These are phyloP conservation scores for Burhinus oedicnemus DNA, from an alignment of 2,113 vertebrate genomes.

Conservation along the genomic window DNA sequence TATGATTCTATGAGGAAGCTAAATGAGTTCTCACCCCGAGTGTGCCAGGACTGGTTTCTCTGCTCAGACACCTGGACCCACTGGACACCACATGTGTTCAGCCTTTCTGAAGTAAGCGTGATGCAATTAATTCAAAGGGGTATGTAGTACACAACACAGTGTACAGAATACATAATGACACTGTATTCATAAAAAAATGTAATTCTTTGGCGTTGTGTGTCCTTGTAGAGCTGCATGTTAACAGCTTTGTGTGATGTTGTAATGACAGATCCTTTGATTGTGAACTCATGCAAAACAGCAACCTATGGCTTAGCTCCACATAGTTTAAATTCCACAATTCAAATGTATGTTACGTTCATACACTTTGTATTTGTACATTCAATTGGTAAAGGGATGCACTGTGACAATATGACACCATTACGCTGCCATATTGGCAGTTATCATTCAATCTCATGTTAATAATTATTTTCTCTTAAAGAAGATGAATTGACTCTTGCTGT, in stretches of 20 bases:
- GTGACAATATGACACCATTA: not conserved
- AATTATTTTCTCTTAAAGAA: conserved; percentile 4
- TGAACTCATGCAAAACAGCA: not conserved
- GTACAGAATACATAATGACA: not conserved
- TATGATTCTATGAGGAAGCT: not conserved
- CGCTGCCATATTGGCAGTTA: not conserved
- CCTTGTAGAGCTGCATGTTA: not conserved
- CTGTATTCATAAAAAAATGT: not conserved
- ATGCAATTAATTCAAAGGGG: not conserved
- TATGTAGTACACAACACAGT: not conserved
- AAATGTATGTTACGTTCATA: not conserved
- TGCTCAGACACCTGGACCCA: not conserved
- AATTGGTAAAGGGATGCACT: not conserved
- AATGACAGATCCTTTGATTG: not conserved
- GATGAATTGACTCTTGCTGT: conserved; percentile 12
- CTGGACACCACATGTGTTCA: not conserved
- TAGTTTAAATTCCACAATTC: not conserved
- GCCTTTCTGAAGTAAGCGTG: not conserved
- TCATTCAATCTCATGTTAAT: conserved; percentile 39
- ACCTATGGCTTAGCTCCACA: not conserved
- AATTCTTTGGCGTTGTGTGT: not conserved
- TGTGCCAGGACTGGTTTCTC: not conserved
- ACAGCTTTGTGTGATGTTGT: not conserved
- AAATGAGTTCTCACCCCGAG: not conserved
- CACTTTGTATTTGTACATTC: not conserved